Evolutionary conservation across 1,140 invertebrate species (phyloP).

Genomic region (Zelostemma sp.): DNA sequence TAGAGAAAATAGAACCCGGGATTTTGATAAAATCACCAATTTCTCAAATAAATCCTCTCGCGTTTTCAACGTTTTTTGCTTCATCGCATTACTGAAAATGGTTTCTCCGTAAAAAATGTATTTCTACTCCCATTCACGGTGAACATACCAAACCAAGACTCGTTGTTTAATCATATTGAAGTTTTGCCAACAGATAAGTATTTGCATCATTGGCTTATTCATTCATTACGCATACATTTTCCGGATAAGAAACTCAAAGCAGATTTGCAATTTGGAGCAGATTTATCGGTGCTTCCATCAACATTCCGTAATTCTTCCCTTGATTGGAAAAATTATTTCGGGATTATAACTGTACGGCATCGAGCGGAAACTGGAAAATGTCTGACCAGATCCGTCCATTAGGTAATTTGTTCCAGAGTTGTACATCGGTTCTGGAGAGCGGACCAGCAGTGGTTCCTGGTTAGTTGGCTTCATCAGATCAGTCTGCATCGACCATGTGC

Average conservation of each 20-base stretch:
- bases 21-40: slow-evolving; percentile 42
- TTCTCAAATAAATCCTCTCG: slow-evolving; percentile 18
- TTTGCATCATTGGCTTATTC: too few relatives aligned
- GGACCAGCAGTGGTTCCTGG: slow-evolving; percentile 16
- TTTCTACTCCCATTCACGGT: too few relatives aligned
- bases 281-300: slow-evolving; percentile 1
- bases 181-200: too few relatives aligned
- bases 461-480: slow-evolving; percentile 35
- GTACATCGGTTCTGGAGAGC: slow-evolving; percentile 16
- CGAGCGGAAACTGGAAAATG: neutral
- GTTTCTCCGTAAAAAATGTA: too few relatives aligned
- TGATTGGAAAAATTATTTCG: too few relatives aligned
- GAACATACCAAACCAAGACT: too few relatives aligned
- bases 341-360: neutral
- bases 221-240: too few relatives aligned
- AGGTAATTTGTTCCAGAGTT: slow-evolving; percentile 29
- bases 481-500: slow-evolving; percentile 36
- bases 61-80: neutral
- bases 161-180: too few relatives aligned
- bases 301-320: slow-evolving; percentile 6
- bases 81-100: too few relatives aligned
- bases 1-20: slow-evolving; percentile 16
- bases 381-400: neutral
- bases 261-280: too few relatives aligned
- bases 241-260: too few relatives aligned